phyloP scores from a whole-genome alignment of 2,888 invertebrate species.

The Catocala fraxini region DNA sequence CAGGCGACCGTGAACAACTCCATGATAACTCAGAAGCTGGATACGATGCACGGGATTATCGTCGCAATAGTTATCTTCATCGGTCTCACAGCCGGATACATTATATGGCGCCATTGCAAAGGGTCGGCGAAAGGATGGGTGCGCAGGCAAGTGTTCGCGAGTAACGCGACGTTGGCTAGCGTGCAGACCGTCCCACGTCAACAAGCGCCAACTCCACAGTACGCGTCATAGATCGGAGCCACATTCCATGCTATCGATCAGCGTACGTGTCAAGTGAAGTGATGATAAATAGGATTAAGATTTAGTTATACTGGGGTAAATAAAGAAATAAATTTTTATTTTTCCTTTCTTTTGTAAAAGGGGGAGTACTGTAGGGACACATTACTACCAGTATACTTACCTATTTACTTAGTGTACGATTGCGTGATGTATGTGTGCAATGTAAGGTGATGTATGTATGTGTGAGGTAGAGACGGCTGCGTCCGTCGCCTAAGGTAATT shows the following conservation, averaged over 20 bases:
- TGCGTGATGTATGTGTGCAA: too few species aligned
- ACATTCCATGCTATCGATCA: neutral
- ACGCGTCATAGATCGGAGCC: neutral
- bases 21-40: neutral
- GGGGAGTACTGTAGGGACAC: conserved; percentile 1
- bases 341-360: neutral
- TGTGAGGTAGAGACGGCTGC: too few species aligned
- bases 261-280: neutral
- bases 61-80: neutral
- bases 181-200: neutral
- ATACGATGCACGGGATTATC: neutral
- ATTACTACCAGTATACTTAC: too few species aligned
- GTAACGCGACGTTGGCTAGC: neutral
- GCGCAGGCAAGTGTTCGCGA: neutral
- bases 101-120: neutral
- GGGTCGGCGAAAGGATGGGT: neutral
- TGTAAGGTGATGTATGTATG: too few species aligned
- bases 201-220: neutral
- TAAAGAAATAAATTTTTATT: neutral
- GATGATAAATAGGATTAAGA: neutral
- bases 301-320: neutral
- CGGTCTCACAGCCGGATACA: neutral
- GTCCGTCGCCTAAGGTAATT: too few species aligned
- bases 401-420: too few species aligned
- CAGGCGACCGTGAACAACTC: conserved; percentile 2